Base-by-base conservation (phyloP, 2,888 invertebrate genomes). In the Conus canariensis region DNA sequence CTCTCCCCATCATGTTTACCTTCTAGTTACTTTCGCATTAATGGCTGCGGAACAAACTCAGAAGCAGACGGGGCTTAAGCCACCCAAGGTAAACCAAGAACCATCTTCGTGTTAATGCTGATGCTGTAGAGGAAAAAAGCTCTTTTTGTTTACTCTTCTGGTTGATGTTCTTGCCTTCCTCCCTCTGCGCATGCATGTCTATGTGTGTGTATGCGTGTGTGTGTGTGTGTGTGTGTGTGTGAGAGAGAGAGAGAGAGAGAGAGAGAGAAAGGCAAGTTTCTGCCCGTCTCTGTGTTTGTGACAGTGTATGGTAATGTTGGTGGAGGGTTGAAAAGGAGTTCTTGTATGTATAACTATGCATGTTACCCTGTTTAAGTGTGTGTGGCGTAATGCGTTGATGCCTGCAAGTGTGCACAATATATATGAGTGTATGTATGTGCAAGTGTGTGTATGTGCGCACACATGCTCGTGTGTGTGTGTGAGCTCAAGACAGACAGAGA, bases 361-460 rank as follows among this genome's bases (percentile, higher is more conserved):
- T 77, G 77, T 77, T 22, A n/a, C n/a, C n/a, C 30, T 87, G 70
- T 87, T 22, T 70, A 70, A 25, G 87, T 87, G 87, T 70, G 87
- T 87, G 64, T 64, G 64, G 45, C 4, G 45, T 45, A 45, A 45
- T 45, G 45, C 4, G 45, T 45, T 45, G 45, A 45, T 45, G 45
- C 45, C 45, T 45, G 45, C 45, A 45, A 45, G 45, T 45, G 45
- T 45, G 45, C 45, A 45, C 45, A 45, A 45, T 45, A 19, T 45
- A 56, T 45, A 56, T 87, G 87, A 70, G 70, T 70, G 87, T 87
- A 45, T 70, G 70, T 70, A 14, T 70, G 70, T 87, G 70, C 30
- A 70, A 70, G 77, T 88, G 88, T 87, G 77, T 88, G 88, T 88
- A 77, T 88, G 88, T 88, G 88, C 56, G 80, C 77, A 59, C 58